Evolutionary conservation across 2,797 vertebrate genomes (phyloP).

Genomic region (Pangasius djambal): DNA sequence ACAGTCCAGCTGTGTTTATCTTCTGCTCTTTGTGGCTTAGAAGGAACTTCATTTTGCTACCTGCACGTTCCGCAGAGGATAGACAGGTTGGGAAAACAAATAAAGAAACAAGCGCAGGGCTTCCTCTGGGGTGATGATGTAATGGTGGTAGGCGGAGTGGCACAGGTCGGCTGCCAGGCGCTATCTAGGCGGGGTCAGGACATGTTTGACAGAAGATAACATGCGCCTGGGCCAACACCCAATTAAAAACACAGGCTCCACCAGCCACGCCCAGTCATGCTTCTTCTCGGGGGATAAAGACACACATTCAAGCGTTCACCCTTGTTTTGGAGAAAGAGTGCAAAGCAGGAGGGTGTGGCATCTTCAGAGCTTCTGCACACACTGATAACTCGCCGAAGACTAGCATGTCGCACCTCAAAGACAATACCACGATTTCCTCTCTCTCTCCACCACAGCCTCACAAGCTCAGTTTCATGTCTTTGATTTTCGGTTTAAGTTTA

Average conservation of each 20-base stretch:
- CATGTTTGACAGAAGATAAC: slow-evolving; percentile 85
- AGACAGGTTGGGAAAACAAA: slow-evolving; percentile 60
- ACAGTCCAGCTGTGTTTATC: slow-evolving; percentile 40
- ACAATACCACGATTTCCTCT: background rate
- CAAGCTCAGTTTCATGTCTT: background rate
- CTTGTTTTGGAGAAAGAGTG: slow-evolving; percentile 16
- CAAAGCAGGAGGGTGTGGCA: slow-evolving; percentile 49
- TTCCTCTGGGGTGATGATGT: slow-evolving; percentile 65
- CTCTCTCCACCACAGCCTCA: background rate
- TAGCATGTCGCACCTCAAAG: background rate
- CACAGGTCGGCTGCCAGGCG: slow-evolving; percentile 76
- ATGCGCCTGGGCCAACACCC: slow-evolving; percentile 65
- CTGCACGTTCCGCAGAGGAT: slow-evolving; percentile 64
- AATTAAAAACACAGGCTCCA: slow-evolving; percentile 72
- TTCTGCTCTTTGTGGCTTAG: background rate
- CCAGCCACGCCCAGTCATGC: slow-evolving; percentile 63
- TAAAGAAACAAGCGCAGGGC: slow-evolving; percentile 29
- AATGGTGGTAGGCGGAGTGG: slow-evolving; percentile 78
- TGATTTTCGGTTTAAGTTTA: background rate
- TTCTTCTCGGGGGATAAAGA: slow-evolving; percentile 19
- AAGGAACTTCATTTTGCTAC: slow-evolving; percentile 49
- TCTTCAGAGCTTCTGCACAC: slow-evolving; percentile 63
- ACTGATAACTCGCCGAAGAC: slow-evolving; percentile 79
- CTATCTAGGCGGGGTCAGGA: slow-evolving; percentile 83
- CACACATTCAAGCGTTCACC: background rate